Percentiles rank a stretch among this genome's conserved stretches.
Conservation (phyloP, 2,113 vertebrate species). For the Orcinus orca region DNA sequence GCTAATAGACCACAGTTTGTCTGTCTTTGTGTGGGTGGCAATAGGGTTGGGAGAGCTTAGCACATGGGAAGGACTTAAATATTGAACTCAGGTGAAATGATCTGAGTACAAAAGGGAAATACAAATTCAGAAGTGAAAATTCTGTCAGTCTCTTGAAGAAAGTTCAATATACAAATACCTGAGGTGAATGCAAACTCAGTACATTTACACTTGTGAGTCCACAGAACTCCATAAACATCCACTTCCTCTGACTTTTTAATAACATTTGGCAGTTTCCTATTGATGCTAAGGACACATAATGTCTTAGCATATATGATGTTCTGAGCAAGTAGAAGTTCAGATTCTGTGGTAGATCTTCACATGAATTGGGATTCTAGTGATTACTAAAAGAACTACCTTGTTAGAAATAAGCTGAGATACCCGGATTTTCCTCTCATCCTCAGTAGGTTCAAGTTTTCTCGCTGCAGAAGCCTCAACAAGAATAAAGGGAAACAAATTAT, state of each 20-base stretch:
- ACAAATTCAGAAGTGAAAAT: slow-evolving; percentile 4
- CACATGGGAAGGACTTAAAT: background rate
- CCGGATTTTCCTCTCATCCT: background rate
- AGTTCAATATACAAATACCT: background rate
- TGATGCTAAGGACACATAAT: background rate
- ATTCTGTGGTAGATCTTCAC: background rate
- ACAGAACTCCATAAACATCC: background rate
- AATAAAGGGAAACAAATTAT: background rate
- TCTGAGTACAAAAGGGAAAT: background rate
- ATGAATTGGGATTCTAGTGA: background rate
- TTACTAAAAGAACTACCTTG: background rate
- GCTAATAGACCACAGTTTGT: background rate
- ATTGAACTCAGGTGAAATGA: background rate
- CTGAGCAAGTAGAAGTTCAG: background rate
- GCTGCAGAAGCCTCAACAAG: background rate
- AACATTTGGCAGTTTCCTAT: background rate
- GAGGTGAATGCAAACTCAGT: background rate
- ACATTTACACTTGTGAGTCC: background rate
- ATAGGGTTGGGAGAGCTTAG: background rate
- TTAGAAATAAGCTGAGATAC: background rate
- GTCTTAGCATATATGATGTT: background rate
- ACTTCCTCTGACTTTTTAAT: background rate
- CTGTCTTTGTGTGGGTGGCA: background rate
- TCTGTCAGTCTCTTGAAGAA: background rate
- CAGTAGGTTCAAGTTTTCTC: background rate